phyloP scores from a whole-genome alignment of 53 echinoderm and acorn worm genomes.

The Antedon mediterranea region DNA sequence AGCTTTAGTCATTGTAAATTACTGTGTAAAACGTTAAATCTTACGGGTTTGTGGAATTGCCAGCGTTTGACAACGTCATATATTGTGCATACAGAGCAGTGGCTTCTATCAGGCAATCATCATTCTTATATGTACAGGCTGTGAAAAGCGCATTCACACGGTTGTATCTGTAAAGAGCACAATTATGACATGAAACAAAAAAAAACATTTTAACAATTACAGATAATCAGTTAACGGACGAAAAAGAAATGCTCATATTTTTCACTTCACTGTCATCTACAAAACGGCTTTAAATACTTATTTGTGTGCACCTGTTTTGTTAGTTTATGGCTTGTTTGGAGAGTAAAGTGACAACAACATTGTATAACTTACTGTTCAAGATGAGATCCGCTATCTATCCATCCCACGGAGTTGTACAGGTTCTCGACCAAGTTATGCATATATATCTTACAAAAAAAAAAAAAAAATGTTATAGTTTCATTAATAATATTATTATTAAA shows the following conservation, averaged over 20 bases:
- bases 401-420: conserved; percentile 5
- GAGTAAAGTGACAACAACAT: too few relatives aligned
- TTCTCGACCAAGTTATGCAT: background rate
- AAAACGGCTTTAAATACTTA: too few relatives aligned
- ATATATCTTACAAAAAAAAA: conserved; percentile 4
- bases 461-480: background rate
- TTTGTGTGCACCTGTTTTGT: too few relatives aligned
- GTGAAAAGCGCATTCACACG: conserved; percentile 7
- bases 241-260: too few relatives aligned
- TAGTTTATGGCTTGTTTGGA: too few relatives aligned
- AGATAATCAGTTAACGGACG: too few relatives aligned
- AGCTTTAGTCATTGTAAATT: background rate
- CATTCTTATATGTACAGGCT: conserved; percentile 5
- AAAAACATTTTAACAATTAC: too few relatives aligned
- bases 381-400: conserved; percentile 8
- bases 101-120: conserved; percentile 9
- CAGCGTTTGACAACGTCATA: background rate
- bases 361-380: conserved; percentile 20
- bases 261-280: too few relatives aligned
- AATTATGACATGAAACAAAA: too few relatives aligned
- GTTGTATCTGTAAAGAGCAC: conserved; percentile 1
- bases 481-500: too few relatives aligned
- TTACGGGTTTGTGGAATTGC: background rate
- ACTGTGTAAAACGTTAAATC: background rate
- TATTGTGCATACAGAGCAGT: background rate